A percentile compares a stretch with the other conserved stretches of the same genome.
Conservation (phyloP, 2,113 vertebrate genomes). For the Neolamprologus sp. region DNA sequence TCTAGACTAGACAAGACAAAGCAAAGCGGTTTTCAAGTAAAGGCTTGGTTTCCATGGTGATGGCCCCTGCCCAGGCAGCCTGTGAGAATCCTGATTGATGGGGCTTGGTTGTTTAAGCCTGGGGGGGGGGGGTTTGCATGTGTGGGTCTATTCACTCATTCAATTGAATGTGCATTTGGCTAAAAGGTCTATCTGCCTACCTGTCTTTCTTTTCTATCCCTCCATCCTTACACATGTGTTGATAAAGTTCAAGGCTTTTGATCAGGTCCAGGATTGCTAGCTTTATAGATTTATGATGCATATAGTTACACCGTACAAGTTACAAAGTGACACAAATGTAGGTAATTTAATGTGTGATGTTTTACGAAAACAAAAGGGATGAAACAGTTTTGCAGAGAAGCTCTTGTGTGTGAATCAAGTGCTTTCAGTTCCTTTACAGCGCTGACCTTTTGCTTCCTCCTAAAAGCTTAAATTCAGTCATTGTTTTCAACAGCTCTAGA, state of each 20-base stretch:
- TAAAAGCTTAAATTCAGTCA: not conserved
- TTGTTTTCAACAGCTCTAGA: not conserved
- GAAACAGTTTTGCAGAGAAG: not conserved
- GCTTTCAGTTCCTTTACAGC: not conserved
- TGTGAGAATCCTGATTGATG: constrained; percentile 62
- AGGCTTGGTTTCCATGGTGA: constrained; percentile 64
- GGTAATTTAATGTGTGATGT: not conserved
- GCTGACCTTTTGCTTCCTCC: not conserved
- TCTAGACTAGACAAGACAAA: constrained; percentile 54
- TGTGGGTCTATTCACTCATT: not conserved
- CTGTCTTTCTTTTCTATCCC: not conserved
- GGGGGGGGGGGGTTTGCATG: not conserved
- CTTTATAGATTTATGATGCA: not conserved
- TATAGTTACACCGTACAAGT: not conserved
- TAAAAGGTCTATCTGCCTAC: not conserved
- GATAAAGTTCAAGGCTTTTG: not conserved
- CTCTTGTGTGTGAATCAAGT: not conserved
- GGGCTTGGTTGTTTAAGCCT: constrained; percentile 30
- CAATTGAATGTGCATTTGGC: not conserved
- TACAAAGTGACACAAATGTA: not conserved
- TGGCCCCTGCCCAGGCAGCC: constrained; percentile 39
- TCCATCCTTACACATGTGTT: not conserved
- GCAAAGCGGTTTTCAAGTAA: constrained; percentile 30
- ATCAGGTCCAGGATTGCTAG: not conserved
- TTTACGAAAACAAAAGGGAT: not conserved